Evolutionary conservation across 2,797 vertebrate species (phyloP).

Genomic region (Alosa sapidissima): DNA sequence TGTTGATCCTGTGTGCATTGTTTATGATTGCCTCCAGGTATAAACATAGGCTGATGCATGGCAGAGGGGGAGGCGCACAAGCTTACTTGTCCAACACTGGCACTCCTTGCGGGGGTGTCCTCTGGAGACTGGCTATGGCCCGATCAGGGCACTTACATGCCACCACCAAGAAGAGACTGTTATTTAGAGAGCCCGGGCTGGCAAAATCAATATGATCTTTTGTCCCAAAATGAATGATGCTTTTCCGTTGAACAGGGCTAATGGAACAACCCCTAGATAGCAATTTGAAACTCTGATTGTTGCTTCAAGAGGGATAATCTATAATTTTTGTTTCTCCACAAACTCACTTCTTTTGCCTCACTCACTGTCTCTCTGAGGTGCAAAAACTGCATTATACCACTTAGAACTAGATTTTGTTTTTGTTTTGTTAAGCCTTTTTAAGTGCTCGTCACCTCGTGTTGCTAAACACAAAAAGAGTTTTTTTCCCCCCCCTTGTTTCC

Average conservation of each 20-base stretch:
- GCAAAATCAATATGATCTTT: conserved; percentile 66
- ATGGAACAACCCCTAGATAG: conserved; percentile 56
- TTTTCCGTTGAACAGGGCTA: conserved; percentile 59
- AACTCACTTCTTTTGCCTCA: conserved; percentile 28
- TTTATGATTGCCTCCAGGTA: neutral
- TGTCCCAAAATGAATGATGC: conserved; percentile 66
- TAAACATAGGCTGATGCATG: neutral
- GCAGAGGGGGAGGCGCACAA: neutral
- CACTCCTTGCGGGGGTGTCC: neutral
- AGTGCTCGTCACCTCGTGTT: conserved; percentile 18
- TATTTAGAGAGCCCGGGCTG: conserved; percentile 58
- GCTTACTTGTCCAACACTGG: neutral
- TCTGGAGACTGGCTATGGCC: conserved; percentile 43
- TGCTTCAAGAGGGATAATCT: conserved; percentile 52
- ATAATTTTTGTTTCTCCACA: conserved; percentile 41
- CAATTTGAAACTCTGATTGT: conserved; percentile 55
- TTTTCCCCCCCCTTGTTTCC: neutral
- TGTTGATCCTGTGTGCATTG: neutral
- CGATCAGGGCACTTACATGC: conserved; percentile 61
- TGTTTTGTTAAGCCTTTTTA: conserved; percentile 34
- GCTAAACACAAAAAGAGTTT: neutral
- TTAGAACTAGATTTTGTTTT: conserved; percentile 42
- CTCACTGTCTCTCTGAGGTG: neutral
- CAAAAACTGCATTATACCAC: conserved; percentile 21
- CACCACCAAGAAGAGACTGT: conserved; percentile 43